A percentile compares a stretch with the other conserved stretches of the same genome.
These are phyloP conservation scores for Ophiothrix spiculata DNA, from an alignment of 35 echinoderm and acorn worm species.

Conservation along the genomic window DNA sequence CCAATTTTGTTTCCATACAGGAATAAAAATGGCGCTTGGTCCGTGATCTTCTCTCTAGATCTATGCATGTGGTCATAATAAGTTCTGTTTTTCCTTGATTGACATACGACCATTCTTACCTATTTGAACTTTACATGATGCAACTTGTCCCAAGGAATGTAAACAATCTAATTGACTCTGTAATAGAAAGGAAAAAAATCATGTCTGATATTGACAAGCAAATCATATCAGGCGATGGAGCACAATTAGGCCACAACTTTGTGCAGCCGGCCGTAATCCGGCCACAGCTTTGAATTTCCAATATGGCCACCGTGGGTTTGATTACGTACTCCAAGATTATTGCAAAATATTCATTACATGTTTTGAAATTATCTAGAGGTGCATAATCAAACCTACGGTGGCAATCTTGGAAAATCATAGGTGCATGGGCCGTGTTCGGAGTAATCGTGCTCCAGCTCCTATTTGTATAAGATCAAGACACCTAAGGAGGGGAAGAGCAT, in stretches of 20 bases:
- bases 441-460: not conserved
- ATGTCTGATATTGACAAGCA: not conserved
- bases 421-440: not conserved
- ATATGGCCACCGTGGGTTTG: not conserved
- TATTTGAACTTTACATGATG: conserved; percentile 88
- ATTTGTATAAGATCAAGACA: not conserved
- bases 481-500: not conserved
- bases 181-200: not conserved
- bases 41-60: too few relatives aligned
- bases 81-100: not conserved
- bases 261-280: too few relatives aligned
- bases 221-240: too few relatives aligned
- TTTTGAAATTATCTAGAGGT: too few relatives aligned
- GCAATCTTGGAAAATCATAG: too few relatives aligned
- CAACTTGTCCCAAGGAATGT: conserved; percentile 65
- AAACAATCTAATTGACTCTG: conserved; percentile 90
- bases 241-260: too few relatives aligned
- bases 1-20: too few relatives aligned
- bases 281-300: too few relatives aligned
- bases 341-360: too few relatives aligned
- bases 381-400: too few relatives aligned
- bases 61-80: not conserved
- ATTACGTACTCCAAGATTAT: too few relatives aligned
- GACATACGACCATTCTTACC: conserved; percentile 28
- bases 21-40: too few relatives aligned